Conservation (phyloP, 2,888 invertebrate genomes). For the Timandra comae region DNA sequence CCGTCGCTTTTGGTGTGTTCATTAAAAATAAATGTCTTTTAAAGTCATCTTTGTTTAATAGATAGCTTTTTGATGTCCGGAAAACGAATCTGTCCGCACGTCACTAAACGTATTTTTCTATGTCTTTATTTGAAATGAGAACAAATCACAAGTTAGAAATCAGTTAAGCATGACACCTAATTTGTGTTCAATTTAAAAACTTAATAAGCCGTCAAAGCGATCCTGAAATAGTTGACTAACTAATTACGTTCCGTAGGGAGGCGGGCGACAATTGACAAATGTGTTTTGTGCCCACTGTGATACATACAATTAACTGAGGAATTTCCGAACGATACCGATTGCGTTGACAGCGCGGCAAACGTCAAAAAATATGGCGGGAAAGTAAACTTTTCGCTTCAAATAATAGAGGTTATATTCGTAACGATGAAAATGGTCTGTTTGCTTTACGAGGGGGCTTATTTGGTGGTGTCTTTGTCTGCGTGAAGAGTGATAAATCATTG, state of each 20-base stretch:
- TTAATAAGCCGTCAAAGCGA: conserved; percentile 75
- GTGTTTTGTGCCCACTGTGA: conserved; percentile 57
- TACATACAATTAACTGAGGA: conserved; percentile 70
- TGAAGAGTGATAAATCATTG: conserved; percentile 63
- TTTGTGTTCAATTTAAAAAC: conserved; percentile 74
- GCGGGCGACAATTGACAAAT: conserved; percentile 74
- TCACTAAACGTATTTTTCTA: conserved; percentile 53
- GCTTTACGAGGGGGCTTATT: conserved; percentile 60
- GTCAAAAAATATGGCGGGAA: conserved; percentile 54
- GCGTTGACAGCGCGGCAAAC: conserved; percentile 43
- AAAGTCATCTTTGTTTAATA: no score
- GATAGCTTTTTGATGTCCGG: conserved; percentile 66
- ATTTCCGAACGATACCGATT: conserved; percentile 53
- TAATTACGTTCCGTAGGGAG: conserved; percentile 62
- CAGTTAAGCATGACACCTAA: conserved; percentile 70
- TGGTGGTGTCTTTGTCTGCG: conserved; percentile 62
- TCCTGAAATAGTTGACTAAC: conserved; percentile 65
- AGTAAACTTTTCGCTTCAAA: conserved; percentile 42
- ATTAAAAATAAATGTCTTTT: no score
- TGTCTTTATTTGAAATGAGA: conserved; percentile 32
- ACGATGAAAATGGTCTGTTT: conserved; percentile 57
- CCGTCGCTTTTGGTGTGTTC: no score
- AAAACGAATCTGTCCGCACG: conserved; percentile 64
- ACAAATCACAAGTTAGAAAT: conserved; percentile 49
- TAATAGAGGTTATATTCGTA: conserved; percentile 54